Base-by-base conservation (phyloP, 2,797 vertebrate genomes). In the Enteromius fasciolatus region DNA sequence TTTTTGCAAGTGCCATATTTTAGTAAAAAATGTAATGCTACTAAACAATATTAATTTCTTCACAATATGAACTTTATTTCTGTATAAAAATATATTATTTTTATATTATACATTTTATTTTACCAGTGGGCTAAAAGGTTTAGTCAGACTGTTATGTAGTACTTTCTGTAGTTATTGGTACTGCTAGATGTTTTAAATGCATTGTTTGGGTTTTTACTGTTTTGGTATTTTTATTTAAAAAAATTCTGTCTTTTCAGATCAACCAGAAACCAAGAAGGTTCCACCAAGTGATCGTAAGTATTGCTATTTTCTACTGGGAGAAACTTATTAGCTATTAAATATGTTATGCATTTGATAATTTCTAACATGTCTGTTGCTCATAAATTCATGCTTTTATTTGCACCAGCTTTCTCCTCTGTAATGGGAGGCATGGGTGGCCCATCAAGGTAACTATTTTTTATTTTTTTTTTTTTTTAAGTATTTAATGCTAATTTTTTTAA, bases 211-310 rank as follows among this genome's bases (percentile, higher is more conserved):
- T 44, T 4, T 80, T 6, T 54, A 15, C 18, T 36, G 15, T 4
- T 15, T 39, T 15, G 48, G 17, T 75, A 0, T 2, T 5, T 63
- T 31, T 31, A 31, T 31, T 31, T 31, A 5, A 33, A 33, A 33
- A 33, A 4, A 33, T 5, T 64, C 1, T 95, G 92, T 96, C 78
- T 83, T 85, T 86, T 72, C 94, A 99, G 98, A 99, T 95, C 98
- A 99, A 91, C 98, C 98, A 90, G 98, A 99, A 93, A 96, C 97
- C 78, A 99, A 99, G 94, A 99, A 99, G 94, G 96, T 99, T 89
- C 97, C 98, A 80, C 97, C 98, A 87, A 99, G 96, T 90, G 98
- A 99, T 86, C 96, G 98, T 99, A 94, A 97, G 97, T 94, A 91
- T 87, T 64, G 18, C 4, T 5, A 4, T 67, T 77, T 3, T 66